Evolutionary conservation across 2,888 invertebrate species (phyloP).

Genomic region (Agriopis leucophaearia): DNA sequence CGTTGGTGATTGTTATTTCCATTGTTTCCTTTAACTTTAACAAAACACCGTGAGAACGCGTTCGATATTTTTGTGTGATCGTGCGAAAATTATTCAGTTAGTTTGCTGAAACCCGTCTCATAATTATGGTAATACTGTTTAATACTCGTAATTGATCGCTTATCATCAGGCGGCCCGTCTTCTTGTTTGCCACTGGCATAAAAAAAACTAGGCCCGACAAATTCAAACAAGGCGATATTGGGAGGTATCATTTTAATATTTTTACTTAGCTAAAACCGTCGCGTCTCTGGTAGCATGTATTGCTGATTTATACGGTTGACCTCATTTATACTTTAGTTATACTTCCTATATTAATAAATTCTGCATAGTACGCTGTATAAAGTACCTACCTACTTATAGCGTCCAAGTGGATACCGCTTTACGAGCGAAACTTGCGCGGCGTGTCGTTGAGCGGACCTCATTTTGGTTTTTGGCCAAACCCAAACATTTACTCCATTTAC

Average conservation of each 20-base stretch:
- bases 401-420: slow-evolving; percentile 48
- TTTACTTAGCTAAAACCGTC: slow-evolving; percentile 13
- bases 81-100: slow-evolving; percentile 6
- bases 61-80: slow-evolving; percentile 4
- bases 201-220: slow-evolving; percentile 25
- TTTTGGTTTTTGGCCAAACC: slow-evolving; percentile 84
- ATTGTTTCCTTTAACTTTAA: slow-evolving; percentile 59
- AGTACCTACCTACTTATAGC: slow-evolving; percentile 11
- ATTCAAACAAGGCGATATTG: slow-evolving; percentile 23
- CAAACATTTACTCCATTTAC: slow-evolving; percentile 76
- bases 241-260: slow-evolving; percentile 33
- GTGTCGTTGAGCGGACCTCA: slow-evolving; percentile 63
- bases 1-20: slow-evolving; percentile 74
- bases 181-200: too few relatives aligned
- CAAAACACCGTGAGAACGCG: slow-evolving; percentile 24
- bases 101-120: background rate
- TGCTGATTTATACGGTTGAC: slow-evolving; percentile 24
- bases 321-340: slow-evolving; percentile 19
- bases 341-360: slow-evolving; percentile 23
- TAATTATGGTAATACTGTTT: slow-evolving; percentile 18
- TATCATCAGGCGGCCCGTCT: too few relatives aligned
- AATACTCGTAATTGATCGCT: slow-evolving; percentile 13
- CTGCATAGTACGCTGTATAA: slow-evolving; percentile 31
- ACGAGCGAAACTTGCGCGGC: slow-evolving; percentile 62
- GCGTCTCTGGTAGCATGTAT: slow-evolving; percentile 17